Evolutionary conservation across 2,797 vertebrate genomes (phyloP).

Genomic region (Danio choprae): DNA sequence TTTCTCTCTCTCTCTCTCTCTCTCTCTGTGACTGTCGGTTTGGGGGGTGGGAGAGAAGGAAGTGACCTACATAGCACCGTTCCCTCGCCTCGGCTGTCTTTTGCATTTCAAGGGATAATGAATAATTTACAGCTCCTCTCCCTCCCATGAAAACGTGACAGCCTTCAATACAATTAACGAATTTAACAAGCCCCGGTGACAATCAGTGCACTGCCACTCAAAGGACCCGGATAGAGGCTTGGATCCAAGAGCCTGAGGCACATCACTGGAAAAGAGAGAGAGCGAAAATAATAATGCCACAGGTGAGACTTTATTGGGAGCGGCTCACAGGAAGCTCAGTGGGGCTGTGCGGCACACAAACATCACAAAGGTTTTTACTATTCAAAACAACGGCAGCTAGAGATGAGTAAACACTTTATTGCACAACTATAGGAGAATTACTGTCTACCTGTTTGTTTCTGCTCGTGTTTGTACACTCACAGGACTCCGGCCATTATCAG

Average conservation of each 20-base stretch:
- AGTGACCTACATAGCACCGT: conserved; percentile 76
- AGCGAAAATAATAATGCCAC: conserved; percentile 50
- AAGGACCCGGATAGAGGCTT: conserved; percentile 55
- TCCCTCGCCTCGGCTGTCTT: conserved; percentile 75
- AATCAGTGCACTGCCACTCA: conserved; percentile 61
- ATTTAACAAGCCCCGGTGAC: conserved; percentile 64
- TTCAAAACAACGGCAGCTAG: conserved; percentile 43
- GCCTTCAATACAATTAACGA: conserved; percentile 73
- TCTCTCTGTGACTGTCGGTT: conserved; percentile 52
- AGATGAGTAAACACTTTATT: conserved; percentile 31
- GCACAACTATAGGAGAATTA: neutral
- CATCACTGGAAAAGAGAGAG: conserved; percentile 28
- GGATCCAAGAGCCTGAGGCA: conserved; percentile 55
- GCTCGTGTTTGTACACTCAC: conserved; percentile 2
- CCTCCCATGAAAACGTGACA: conserved; percentile 69
- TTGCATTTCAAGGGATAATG: conserved; percentile 78
- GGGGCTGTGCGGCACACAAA: conserved; percentile 46
- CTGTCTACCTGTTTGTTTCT: conserved; percentile 31
- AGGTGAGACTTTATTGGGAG: conserved; percentile 60
- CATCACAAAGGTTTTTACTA: conserved; percentile 50
- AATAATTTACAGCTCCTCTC: conserved; percentile 76
- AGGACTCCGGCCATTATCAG: conserved; percentile 1
- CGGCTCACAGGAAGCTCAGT: conserved; percentile 54
- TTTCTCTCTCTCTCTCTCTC: conserved; percentile 42
- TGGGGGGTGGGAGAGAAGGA: conserved; percentile 62